Conservation (phyloP, 2,797 vertebrate species). For the Channallabes apus region DNA sequence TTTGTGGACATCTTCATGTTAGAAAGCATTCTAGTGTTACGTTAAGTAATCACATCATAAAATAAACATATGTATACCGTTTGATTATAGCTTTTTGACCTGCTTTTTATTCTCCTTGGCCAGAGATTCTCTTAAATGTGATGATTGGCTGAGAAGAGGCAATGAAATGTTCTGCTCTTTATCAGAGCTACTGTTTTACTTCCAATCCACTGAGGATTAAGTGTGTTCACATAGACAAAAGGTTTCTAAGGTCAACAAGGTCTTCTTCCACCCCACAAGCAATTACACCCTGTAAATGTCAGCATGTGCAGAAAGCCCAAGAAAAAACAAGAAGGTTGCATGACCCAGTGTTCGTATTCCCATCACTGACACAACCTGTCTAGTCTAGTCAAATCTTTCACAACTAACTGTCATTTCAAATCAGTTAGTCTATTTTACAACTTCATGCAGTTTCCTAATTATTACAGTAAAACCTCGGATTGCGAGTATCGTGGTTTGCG, state of each 20-base stretch:
- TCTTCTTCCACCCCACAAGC: constrained; percentile 43
- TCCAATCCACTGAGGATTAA: constrained; percentile 26
- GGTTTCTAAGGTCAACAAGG: constrained; percentile 46
- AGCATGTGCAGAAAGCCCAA: constrained; percentile 39
- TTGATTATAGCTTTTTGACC: neutral
- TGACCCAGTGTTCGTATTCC: constrained; percentile 29
- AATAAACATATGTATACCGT: neutral
- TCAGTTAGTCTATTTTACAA: constrained; percentile 11
- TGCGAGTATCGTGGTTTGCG: too few species aligned
- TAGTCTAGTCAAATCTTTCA: constrained; percentile 20
- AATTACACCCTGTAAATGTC: constrained; percentile 58
- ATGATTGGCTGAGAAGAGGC: neutral
- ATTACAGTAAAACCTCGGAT: too few species aligned
- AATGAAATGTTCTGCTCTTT: neutral
- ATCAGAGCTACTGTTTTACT: constrained; percentile 31
- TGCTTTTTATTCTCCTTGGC: neutral
- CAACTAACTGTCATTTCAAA: constrained; percentile 24
- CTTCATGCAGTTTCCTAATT: neutral
- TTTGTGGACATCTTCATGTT: neutral
- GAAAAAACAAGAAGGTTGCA: constrained; percentile 36
- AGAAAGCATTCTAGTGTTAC: neutral
- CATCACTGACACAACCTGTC: constrained; percentile 8
- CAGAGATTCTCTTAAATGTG: neutral
- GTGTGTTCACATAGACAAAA: constrained; percentile 43
- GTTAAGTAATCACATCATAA: constrained; percentile 1